A percentile compares a stretch with the other conserved stretches of the same genome.
Conservation (phyloP, 1,140 invertebrate genomes). For the Ectropis grisescens region DNA sequence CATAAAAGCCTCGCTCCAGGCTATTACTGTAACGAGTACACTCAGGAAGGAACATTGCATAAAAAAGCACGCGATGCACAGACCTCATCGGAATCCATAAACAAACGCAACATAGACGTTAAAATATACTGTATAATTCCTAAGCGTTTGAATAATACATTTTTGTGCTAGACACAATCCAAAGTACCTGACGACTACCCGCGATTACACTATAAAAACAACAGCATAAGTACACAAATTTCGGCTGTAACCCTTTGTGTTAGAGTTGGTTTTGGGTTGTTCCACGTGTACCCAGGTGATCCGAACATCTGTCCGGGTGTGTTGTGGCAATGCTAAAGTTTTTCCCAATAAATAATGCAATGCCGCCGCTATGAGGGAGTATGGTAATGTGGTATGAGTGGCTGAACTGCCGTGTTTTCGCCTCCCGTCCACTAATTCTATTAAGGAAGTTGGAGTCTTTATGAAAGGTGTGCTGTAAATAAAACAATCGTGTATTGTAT, state of each 20-base stretch:
- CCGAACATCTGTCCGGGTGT: slow-evolving; percentile 28
- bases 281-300: slow-evolving; percentile 31
- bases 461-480: no score
- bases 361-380: slow-evolving; percentile 13
- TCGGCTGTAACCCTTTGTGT: no score
- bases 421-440: no score
- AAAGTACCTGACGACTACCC: slow-evolving; percentile 21
- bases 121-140: slow-evolving; percentile 11
- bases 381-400: slow-evolving; percentile 23
- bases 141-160: slow-evolving; percentile 27
- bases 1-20: no score
- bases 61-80: no score
- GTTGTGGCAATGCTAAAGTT: slow-evolving; percentile 42
- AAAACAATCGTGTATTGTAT: no score
- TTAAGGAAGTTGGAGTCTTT: no score
- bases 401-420: no score
- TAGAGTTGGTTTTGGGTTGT: no score
- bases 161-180: slow-evolving; percentile 17
- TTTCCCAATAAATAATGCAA: slow-evolving; percentile 52
- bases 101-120: slow-evolving; percentile 8
- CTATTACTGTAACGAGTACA: no score
- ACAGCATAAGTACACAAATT: no score
- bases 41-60: no score
- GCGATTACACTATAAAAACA: slow-evolving; percentile 31
- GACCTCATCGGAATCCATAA: slow-evolving; percentile 17